Percentiles rank a stretch among this genome's conserved stretches.
phyloP scores from a whole-genome alignment of 2,113 vertebrate species.

The Oophaga pumilio region DNA sequence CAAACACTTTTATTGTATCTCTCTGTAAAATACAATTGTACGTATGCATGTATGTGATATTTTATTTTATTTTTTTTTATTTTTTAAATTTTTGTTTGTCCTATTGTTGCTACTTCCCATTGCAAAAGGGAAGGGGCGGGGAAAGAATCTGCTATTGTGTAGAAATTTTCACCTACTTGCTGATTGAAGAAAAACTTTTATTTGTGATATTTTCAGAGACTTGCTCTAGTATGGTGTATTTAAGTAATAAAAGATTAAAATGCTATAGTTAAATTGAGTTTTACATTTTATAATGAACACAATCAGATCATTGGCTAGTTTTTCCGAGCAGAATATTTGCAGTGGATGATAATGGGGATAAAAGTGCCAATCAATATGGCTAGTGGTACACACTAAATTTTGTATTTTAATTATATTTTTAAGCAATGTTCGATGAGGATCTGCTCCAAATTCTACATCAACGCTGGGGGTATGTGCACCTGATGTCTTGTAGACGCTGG shows the following conservation, averaged over 20 bases:
- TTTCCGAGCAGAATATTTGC: too few relatives aligned
- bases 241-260: conserved; percentile 99
- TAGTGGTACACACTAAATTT: too few relatives aligned
- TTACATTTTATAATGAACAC: conserved; percentile 61
- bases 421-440: too few relatives aligned
- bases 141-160: conserved; percentile 85
- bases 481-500: too few relatives aligned
- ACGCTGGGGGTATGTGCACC: too few relatives aligned
- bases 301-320: too few relatives aligned
- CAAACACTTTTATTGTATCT: conserved; percentile 97
- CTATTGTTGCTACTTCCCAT: conserved; percentile 88
- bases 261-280: conserved; percentile 74
- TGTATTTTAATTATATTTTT: too few relatives aligned
- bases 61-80: conserved; percentile 42
- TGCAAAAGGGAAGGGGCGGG: conserved; percentile 78
- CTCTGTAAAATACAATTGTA: conserved; percentile 99
- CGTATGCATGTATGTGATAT: conserved; percentile 98
- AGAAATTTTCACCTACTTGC: conserved; percentile 93
- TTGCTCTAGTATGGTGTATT: conserved; percentile 99
- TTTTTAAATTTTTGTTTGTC: conserved; percentile 74
- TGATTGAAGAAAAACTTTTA: conserved; percentile 99
- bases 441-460: too few relatives aligned
- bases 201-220: conserved; percentile 99
- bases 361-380: too few relatives aligned
- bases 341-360: too few relatives aligned